Conservation (phyloP, 2,113 vertebrate genomes). For the Paralichthys olivaceus region DNA sequence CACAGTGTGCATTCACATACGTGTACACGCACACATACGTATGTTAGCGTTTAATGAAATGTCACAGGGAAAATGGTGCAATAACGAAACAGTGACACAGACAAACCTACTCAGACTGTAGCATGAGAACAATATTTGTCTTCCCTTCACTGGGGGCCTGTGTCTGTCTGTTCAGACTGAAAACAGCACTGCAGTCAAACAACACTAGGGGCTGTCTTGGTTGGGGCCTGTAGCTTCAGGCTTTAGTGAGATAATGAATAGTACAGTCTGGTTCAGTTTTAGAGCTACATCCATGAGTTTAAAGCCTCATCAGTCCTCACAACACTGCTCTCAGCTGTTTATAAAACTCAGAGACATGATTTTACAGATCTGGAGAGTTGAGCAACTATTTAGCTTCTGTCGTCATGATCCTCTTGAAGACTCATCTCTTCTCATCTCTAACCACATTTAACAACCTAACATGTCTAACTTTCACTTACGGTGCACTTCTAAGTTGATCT, state of each 20-base stretch:
- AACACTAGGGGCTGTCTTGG: background rate
- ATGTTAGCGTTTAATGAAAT: background rate
- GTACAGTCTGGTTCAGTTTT: background rate
- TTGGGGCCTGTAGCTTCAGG: background rate
- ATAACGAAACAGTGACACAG: background rate
- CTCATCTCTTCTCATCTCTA: too few relatives aligned
- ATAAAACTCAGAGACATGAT: background rate
- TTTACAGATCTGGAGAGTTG: background rate
- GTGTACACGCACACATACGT: background rate
- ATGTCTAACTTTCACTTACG: too few relatives aligned
- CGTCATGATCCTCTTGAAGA: too few relatives aligned
- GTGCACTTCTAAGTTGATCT: too few relatives aligned
- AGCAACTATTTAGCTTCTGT: too few relatives aligned
- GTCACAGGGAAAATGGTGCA: background rate
- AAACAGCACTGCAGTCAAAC: background rate
- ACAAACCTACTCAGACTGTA: background rate
- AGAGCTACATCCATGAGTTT: too few relatives aligned
- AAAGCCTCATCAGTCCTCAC: background rate
- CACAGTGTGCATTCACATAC: background rate
- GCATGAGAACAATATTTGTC: background rate
- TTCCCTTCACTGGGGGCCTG: background rate
- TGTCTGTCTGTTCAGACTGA: background rate
- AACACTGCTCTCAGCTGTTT: background rate
- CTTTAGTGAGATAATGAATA: background rate
- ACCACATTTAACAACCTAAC: too few relatives aligned